Evolutionary conservation across 2,797 vertebrate genomes (phyloP).

Genomic region (Lepus townsendii): DNA sequence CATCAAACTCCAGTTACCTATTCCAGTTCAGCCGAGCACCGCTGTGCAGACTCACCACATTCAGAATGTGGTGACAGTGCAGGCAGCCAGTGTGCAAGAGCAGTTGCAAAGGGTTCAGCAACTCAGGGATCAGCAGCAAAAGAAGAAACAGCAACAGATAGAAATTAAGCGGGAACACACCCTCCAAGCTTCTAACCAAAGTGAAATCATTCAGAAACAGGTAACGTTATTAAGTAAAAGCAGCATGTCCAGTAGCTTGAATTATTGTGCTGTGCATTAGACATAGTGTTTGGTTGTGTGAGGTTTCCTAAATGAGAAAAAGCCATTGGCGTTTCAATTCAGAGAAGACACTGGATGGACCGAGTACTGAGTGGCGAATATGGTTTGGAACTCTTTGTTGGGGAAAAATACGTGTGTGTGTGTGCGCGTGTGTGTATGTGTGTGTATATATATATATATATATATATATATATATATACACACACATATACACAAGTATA

Average conservation of each 20-base stretch:
- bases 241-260: slow-evolving; percentile 81
- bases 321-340: neutral
- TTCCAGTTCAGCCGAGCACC: slow-evolving; percentile 93
- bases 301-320: slow-evolving; percentile 68
- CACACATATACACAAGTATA: neutral
- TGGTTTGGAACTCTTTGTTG: slow-evolving; percentile 72
- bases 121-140: slow-evolving; percentile 96
- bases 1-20: slow-evolving; percentile 94
- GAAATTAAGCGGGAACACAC: slow-evolving; percentile 95
- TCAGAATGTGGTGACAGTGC: slow-evolving; percentile 96
- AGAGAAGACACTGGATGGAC: slow-evolving; percentile 14
- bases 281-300: slow-evolving; percentile 68
- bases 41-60: slow-evolving; percentile 94
- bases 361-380: neutral
- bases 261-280: slow-evolving; percentile 80
- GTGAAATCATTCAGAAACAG: slow-evolving; percentile 98
- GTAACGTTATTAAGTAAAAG: slow-evolving; percentile 89
- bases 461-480: too few species aligned
- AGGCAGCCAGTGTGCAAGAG: slow-evolving; percentile 96
- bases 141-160: slow-evolving; percentile 96
- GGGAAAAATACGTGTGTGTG: neutral
- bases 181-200: slow-evolving; percentile 94
- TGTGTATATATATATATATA: too few species aligned
- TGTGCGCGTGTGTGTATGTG: too few species aligned
- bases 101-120: slow-evolving; percentile 97